A percentile compares a stretch with the other conserved stretches of the same genome.
phyloP scores from a whole-genome alignment of 2,113 vertebrate genomes.

The Dromas ardeola region DNA sequence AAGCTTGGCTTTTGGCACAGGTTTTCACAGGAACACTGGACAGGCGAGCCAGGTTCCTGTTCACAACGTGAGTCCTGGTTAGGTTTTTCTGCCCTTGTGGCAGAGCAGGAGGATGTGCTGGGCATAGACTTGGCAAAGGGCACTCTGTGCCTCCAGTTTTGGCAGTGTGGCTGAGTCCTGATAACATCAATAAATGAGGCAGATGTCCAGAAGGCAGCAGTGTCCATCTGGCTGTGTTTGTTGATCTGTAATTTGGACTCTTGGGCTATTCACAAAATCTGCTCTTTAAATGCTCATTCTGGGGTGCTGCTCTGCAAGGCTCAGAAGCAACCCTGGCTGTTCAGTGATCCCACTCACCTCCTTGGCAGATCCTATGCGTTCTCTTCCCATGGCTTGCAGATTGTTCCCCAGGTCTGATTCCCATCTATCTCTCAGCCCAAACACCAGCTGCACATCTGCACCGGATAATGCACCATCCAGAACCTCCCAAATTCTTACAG shows the following conservation, averaged over 20 bases:
- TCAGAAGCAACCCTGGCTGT: neutral
- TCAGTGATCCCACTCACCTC: neutral
- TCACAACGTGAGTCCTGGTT: neutral
- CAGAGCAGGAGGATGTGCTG: neutral
- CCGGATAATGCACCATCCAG: neutral
- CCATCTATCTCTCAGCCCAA: neutral
- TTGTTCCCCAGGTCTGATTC: neutral
- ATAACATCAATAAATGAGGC: conserved; percentile 23
- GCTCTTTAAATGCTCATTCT: neutral
- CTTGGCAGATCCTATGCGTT: neutral
- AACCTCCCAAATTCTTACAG: neutral
- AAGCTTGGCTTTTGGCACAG: neutral
- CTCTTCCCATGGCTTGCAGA: neutral
- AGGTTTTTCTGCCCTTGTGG: neutral
- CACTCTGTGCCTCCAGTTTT: neutral
- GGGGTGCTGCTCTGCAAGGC: neutral
- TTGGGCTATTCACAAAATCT: neutral
- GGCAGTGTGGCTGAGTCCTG: neutral
- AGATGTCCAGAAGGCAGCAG: conserved; percentile 41
- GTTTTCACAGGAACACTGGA: neutral
- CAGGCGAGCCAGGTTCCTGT: neutral
- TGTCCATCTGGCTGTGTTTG: conserved; percentile 48
- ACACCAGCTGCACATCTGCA: neutral
- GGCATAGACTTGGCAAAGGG: neutral
- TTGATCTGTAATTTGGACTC: neutral